Conservation (phyloP, 2,888 invertebrate species). For the Syrphus vitripennis region DNA sequence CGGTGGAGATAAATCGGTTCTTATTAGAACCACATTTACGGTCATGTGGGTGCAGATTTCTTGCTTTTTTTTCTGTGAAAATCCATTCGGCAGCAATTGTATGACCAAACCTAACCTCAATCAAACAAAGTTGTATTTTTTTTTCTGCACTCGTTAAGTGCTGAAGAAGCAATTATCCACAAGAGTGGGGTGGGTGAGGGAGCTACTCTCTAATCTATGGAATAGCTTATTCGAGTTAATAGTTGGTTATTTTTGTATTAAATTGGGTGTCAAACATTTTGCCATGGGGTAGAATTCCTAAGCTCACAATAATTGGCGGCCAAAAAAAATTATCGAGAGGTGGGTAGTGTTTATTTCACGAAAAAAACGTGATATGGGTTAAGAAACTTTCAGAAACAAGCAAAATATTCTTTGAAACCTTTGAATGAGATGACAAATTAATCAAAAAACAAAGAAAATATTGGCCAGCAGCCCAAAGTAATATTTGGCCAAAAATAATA, state of each 20-base stretch:
- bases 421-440: no score
- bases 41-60: constrained; percentile 55
- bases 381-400: no score
- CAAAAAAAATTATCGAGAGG: background rate
- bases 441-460: no score
- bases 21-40: constrained; percentile 17
- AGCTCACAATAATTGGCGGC: background rate
- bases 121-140: constrained; percentile 60
- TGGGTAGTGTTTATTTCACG: background rate
- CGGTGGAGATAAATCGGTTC: background rate
- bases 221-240: background rate
- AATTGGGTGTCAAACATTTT: background rate
- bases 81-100: constrained; percentile 51
- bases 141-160: constrained; percentile 24
- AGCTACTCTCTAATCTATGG: background rate
- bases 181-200: constrained; percentile 4
- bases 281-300: background rate
- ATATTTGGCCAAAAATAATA: no score
- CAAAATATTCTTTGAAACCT: no score
- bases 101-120: constrained; percentile 59
- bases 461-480: no score
- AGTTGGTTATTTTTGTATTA: background rate
- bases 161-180: background rate
- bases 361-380: background rate
- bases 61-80: constrained; percentile 38